A percentile compares a stretch with the other conserved stretches of the same genome.
These are phyloP conservation scores for Drosophila simulans DNA, from an alignment of 1,140 invertebrate genomes.

Conservation along the genomic window DNA sequence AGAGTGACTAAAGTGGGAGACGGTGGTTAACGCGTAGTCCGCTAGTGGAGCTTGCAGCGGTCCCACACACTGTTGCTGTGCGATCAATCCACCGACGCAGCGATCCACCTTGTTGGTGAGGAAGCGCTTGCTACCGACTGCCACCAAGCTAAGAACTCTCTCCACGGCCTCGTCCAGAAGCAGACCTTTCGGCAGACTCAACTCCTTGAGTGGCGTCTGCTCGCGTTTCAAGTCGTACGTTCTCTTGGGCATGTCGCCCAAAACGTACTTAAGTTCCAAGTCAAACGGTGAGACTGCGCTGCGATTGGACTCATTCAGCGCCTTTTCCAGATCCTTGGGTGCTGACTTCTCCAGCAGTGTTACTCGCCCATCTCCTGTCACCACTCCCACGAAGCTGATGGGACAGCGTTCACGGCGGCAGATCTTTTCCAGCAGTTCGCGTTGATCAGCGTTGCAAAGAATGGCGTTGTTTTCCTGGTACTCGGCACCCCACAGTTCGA, in stretches of 20 bases:
- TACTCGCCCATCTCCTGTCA: conserved; percentile 94
- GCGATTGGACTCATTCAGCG: conserved; percentile 40
- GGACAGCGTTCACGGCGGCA: conserved; percentile 95
- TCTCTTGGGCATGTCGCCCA: conserved; percentile 89
- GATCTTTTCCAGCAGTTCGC: conserved; percentile 89
- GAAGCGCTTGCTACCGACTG: conserved; percentile 97
- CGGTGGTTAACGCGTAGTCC: conserved; percentile 96
- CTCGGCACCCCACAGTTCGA: conserved; percentile 99
- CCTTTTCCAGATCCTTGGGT: conserved; percentile 77
- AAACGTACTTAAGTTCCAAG: conserved; percentile 94
- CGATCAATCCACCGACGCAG: conserved; percentile 97
- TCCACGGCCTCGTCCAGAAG: conserved; percentile 89
- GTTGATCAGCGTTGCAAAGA: conserved; percentile 89
- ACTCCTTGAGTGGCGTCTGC: conserved; percentile 15
- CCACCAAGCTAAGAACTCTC: conserved; percentile 93
- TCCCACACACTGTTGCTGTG: conserved; percentile 99
- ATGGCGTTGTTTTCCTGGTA: conserved; percentile 99
- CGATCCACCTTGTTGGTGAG: conserved; percentile 98
- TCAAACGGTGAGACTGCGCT: conserved; percentile 87
- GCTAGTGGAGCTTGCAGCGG: conserved; percentile 97
- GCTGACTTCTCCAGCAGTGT: conserved; percentile 89
- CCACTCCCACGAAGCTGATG: conserved; percentile 95
- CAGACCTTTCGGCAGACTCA: conserved; percentile 50
- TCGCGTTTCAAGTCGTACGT: conserved; percentile 84
- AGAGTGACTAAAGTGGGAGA: conserved; percentile 89